Evolutionary conservation across 1,140 invertebrate genomes (phyloP), one percentile per base, ranked within the genome.

Genomic region (Meteorus sp.): DNA sequence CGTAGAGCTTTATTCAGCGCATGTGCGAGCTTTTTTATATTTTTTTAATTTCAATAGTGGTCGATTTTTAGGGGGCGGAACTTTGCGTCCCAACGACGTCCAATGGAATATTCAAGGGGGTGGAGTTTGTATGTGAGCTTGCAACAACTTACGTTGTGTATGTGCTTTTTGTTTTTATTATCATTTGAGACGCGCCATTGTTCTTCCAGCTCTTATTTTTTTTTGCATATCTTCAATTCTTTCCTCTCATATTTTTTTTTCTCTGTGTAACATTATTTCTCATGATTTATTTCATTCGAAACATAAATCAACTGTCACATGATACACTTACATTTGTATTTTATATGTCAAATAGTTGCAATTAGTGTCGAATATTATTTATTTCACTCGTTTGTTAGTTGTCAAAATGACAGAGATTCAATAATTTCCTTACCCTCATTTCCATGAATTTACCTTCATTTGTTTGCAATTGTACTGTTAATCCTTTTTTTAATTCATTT

Each of bases 1-100:
- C 31, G 27, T 22, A 6, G 25, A 9, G 35, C 27, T 41, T 5
- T 23, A 33, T 43, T 27, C 23, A 15, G 60, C 60, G 50, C 60
- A 57, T 53, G 60, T 23, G 13, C 39, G 37, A 47, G 25, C 33
- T 57, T 43, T 25, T 9, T 19, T 3, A 27, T n/a, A n/a, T n/a
- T n/a, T n/a, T n/a, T n/a, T n/a, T n/a, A 33, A 35, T 47, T 54
- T 45, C 55, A 55, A 31, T 27, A 17, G 47, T 37, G 50, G 27
- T 61, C 7, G 47, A 50, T n/a, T 11, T 56, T 23, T 9, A 43
- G 20, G 43, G 35, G 37, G 47, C 52, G 45, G 45, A 45, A n/a
- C n/a, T n/a, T n/a, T n/a, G n/a, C n/a, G n/a, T n/a, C n/a, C n/a
- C n/a, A n/a, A n/a, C n/a, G n/a, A n/a, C n/a, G n/a, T n/a, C n/a